phyloP scores from a whole-genome alignment of 2,888 invertebrate genomes.

The Noctua janthe region DNA sequence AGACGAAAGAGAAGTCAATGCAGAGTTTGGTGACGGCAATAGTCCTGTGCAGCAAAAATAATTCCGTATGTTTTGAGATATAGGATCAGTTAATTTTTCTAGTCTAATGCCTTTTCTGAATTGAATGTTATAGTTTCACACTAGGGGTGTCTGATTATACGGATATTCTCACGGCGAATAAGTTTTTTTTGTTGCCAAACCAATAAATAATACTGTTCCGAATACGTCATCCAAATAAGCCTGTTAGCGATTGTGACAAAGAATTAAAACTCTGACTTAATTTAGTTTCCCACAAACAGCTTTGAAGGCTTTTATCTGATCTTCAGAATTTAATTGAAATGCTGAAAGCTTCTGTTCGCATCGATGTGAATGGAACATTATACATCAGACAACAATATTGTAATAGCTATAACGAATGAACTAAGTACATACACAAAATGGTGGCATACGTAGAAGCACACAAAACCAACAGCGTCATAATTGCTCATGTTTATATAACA shows the following conservation, averaged over 20 bases:
- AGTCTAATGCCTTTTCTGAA: conserved; percentile 86
- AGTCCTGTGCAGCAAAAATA: conserved; percentile 70
- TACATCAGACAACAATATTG: conserved; percentile 40
- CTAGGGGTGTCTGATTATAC: conserved; percentile 72
- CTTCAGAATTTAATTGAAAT: conserved; percentile 9
- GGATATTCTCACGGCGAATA: conserved; percentile 78
- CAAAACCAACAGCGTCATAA: conserved; percentile 78
- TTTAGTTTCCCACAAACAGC: conserved; percentile 29
- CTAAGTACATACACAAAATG: conserved; percentile 65
- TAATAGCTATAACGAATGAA: conserved; percentile 46
- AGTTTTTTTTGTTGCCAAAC: conserved; percentile 48
- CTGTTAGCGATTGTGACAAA: conserved; percentile 30
- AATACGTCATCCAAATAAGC: conserved; percentile 57
- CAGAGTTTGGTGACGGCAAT: conserved; percentile 33
- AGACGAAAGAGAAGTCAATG: conserved; percentile 55
- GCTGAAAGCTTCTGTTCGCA: conserved; percentile 8
- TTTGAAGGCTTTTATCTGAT: background rate
- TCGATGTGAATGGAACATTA: conserved; percentile 37
- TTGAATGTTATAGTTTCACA: conserved; percentile 77
- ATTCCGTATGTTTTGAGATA: conserved; percentile 79
- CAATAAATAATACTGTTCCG: conserved; percentile 50
- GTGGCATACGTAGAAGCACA: conserved; percentile 69
- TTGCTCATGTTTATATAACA: conserved; percentile 86
- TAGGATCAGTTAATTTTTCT: conserved; percentile 88
- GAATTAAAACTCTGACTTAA: conserved; percentile 20